phyloP scores from a whole-genome alignment of 2,888 invertebrate species.

The Lingula anatina region DNA sequence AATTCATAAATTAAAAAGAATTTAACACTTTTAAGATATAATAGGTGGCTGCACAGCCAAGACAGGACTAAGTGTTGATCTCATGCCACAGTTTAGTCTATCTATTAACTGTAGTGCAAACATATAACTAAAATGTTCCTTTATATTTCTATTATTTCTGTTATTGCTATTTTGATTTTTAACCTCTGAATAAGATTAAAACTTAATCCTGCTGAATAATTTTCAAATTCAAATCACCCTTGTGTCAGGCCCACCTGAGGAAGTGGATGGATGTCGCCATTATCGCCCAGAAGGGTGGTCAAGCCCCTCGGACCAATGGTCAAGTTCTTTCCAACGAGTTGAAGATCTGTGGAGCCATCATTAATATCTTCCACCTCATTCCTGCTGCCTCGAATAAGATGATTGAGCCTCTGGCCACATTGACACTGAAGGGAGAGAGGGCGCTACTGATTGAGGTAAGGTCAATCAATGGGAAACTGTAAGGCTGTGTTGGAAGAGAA shows the following conservation, averaged over 20 bases:
- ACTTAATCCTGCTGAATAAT: not conserved
- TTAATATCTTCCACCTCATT: conserved; percentile 78
- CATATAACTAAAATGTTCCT: not conserved
- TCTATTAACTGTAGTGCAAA: no score
- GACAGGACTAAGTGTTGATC: no score
- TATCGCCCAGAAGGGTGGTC: conserved; percentile 44
- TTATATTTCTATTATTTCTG: not conserved
- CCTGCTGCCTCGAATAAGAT: conserved; percentile 85
- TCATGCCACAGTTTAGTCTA: no score
- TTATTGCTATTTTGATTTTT: not conserved
- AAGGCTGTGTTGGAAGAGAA: no score
- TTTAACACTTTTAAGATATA: no score
- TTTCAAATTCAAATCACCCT: not conserved
- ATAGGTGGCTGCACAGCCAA: no score
- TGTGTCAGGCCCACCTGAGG: conserved; percentile 62
- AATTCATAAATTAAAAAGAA: no score
- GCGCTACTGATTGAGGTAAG: conserved; percentile 72
- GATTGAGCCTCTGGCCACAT: conserved; percentile 75
- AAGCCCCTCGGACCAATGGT: conserved; percentile 33
- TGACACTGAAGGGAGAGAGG: conserved; percentile 84
- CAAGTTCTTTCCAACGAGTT: conserved; percentile 63
- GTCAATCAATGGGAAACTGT: no score
- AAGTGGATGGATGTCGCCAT: conserved; percentile 80
- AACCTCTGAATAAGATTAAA: not conserved
- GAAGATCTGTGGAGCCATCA: conserved; percentile 78